Conservation (phyloP, 2,888 invertebrate genomes). For the Aethes cnicana region DNA sequence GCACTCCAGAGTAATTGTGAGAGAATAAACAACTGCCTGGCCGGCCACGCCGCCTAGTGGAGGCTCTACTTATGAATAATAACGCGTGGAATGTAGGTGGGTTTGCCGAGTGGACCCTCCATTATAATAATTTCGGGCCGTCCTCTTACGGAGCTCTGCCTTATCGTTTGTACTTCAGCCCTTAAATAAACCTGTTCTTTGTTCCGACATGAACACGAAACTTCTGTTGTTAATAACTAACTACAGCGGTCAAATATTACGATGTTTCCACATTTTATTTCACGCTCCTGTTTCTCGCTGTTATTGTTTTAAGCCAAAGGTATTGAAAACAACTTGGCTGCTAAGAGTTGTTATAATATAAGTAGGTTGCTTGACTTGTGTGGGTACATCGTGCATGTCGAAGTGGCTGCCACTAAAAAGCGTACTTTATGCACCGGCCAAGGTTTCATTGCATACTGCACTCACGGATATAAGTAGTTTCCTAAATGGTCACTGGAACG, state of each 20-base stretch:
- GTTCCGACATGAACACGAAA: constrained; percentile 2
- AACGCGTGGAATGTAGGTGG: constrained; percentile 48
- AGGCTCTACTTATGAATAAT: constrained; percentile 37
- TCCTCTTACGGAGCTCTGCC: constrained; percentile 7
- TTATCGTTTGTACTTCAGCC: background rate
- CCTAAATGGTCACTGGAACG: constrained; percentile 29
- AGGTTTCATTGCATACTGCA: constrained; percentile 40
- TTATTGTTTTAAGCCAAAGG: constrained; percentile 33
- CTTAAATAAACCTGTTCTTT: constrained; percentile 18
- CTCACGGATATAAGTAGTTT: constrained; percentile 27
- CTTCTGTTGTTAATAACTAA: background rate
- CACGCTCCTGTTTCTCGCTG: background rate
- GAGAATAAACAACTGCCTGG: constrained; percentile 55
- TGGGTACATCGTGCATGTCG: constrained; percentile 28
- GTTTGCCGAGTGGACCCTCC: constrained; percentile 39
- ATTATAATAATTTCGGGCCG: constrained; percentile 22
- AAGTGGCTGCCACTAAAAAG: constrained; percentile 43
- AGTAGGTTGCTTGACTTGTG: constrained; percentile 51
- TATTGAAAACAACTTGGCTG: constrained; percentile 36
- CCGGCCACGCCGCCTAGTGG: constrained; percentile 29
- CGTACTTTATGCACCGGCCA: constrained; percentile 45
- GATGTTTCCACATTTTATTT: constrained; percentile 11
- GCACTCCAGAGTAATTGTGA: constrained; percentile 58
- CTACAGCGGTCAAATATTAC: constrained; percentile 8
- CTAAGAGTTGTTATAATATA: constrained; percentile 48